Percentiles rank a stretch among this genome's conserved stretches.
These are phyloP conservation scores for Polylopha cassiicola DNA, from an alignment of 2,888 invertebrate genomes.

Conservation along the genomic window DNA sequence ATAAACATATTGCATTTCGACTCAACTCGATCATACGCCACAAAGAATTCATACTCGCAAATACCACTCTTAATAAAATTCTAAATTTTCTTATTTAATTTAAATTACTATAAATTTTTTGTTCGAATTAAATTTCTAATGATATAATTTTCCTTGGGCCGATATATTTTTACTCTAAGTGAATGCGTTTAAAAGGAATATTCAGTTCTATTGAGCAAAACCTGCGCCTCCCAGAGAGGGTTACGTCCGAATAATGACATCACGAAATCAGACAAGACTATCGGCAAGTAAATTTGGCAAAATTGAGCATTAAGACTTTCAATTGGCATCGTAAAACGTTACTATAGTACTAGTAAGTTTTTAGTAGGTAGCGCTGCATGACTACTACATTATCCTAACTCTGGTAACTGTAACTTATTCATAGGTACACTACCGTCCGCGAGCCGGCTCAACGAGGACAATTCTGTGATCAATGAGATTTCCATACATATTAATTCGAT, in stretches of 20 bases:
- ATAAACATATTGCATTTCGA: slow-evolving; percentile 75
- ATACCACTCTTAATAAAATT: slow-evolving; percentile 46
- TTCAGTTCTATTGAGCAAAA: slow-evolving; percentile 66
- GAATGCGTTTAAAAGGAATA: slow-evolving; percentile 48
- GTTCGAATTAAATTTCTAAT: slow-evolving; percentile 50
- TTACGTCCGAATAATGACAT: slow-evolving; percentile 39
- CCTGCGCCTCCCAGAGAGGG: slow-evolving; percentile 34
- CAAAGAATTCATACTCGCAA: slow-evolving; percentile 62
- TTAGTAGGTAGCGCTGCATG: slow-evolving; percentile 59
- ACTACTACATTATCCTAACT: slow-evolving; percentile 64
- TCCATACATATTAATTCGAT: too few relatives aligned
- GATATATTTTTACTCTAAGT: slow-evolving; percentile 40
- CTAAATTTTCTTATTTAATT: slow-evolving; percentile 53
- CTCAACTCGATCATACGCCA: slow-evolving; percentile 56
- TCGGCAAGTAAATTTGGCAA: slow-evolving; percentile 77
- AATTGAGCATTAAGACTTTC: slow-evolving; percentile 75
- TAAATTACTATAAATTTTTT: slow-evolving; percentile 61
- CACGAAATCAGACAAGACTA: slow-evolving; percentile 63
- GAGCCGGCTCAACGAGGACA: slow-evolving; percentile 1
- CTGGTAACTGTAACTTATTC: slow-evolving; percentile 72
- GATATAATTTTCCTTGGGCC: slow-evolving; percentile 60
- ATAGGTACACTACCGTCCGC: slow-evolving; percentile 54
- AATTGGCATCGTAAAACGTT: slow-evolving; percentile 66
- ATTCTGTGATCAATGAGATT: neutral
- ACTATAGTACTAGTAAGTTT: slow-evolving; percentile 48